These are phyloP conservation scores for Caranx melampygus DNA, from an alignment of 2,113 vertebrate genomes.

Conservation along the genomic window DNA sequence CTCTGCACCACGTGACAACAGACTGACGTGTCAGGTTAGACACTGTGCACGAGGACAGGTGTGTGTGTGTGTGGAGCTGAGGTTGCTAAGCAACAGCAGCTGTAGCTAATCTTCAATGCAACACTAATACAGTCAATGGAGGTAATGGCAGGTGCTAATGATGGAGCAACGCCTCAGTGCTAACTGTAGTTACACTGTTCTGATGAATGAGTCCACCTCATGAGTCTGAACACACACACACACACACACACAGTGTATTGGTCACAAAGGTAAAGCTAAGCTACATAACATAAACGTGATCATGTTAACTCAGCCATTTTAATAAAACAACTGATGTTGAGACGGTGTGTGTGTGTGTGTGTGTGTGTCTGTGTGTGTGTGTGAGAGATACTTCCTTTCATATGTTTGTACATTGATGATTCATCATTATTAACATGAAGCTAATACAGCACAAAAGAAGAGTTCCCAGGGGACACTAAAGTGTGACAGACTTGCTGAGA, in stretches of 20 bases:
- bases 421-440: not conserved
- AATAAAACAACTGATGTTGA: too few relatives aligned
- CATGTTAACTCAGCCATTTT: too few relatives aligned
- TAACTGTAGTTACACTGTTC: not conserved
- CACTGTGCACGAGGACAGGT: not conserved
- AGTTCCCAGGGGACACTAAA: too few relatives aligned
- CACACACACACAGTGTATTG: not conserved
- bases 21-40: too few relatives aligned
- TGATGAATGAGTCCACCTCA: not conserved
- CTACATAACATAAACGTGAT: too few relatives aligned
- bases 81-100: not conserved
- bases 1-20: too few relatives aligned
- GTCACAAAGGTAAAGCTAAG: not conserved
- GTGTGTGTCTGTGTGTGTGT: too few relatives aligned
- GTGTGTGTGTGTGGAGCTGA: not conserved
- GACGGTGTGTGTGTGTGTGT: too few relatives aligned
- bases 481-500: too few relatives aligned
- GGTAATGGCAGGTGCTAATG: conserved; percentile 20
- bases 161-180: conserved; percentile 14
- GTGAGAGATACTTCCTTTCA: too few relatives aligned
- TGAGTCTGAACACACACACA: not conserved
- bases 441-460: too few relatives aligned
- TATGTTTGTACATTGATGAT: not conserved
- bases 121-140: conserved; percentile 11
- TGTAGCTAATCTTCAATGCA: not conserved